Evolutionary conservation across 64 coral and sea anemone genomes (phyloP).

Genomic region (Montipora capricornis): DNA sequence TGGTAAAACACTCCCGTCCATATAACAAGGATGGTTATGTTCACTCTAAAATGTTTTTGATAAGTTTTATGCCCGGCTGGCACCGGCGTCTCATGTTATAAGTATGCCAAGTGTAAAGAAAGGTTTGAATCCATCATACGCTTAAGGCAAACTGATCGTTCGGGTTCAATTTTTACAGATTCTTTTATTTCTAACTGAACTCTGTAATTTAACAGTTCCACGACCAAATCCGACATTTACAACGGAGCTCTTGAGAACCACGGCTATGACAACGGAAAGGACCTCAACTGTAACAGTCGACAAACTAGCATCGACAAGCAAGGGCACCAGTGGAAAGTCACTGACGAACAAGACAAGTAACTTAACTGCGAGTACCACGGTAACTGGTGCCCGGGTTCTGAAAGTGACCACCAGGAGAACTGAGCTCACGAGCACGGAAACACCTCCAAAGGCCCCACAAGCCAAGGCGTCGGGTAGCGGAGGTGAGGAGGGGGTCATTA

Average conservation of each 20-base stretch:
- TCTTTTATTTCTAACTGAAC: not conserved
- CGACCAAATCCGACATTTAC: not conserved
- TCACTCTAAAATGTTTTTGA: too few species aligned
- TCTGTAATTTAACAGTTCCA: not conserved
- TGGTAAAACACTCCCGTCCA: too few species aligned
- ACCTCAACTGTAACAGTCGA: not conserved
- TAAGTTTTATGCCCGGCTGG: too few species aligned
- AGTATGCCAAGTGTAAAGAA: too few species aligned
- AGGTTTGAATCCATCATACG: too few species aligned
- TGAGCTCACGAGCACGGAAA: not conserved
- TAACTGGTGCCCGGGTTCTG: not conserved
- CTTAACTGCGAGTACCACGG: not conserved
- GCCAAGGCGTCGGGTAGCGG: conserved; percentile 18
- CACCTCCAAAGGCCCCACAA: conserved; percentile 2
- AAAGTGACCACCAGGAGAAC: not conserved
- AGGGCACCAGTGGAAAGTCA: not conserved
- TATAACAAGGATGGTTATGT: too few species aligned
- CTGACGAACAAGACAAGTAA: not conserved
- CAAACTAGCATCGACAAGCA: not conserved
- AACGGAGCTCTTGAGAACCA: not conserved
- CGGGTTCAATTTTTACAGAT: too few species aligned
- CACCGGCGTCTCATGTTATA: too few species aligned
- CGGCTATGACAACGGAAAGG: not conserved
- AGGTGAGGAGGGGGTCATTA: conserved; percentile 58
- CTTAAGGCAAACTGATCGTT: too few species aligned